Conservation (phyloP, 2,113 vertebrate genomes). For the Dunckerocampus dactyliophorus region DNA sequence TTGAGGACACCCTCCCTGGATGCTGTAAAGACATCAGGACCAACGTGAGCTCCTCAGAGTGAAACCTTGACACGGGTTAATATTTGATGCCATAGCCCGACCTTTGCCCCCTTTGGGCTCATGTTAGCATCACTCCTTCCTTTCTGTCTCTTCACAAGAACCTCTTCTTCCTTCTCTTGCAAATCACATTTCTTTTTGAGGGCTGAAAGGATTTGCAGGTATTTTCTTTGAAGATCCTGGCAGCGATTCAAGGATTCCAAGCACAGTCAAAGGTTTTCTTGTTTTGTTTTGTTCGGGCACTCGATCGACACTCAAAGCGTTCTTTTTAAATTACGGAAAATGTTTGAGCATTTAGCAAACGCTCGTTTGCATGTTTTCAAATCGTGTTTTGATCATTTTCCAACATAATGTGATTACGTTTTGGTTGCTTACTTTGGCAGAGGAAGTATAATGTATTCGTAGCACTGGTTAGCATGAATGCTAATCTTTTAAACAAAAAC, state of each 20-base stretch:
- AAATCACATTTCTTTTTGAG: too few species aligned
- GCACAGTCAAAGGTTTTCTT: constrained; percentile 37
- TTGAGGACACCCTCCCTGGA: too few species aligned
- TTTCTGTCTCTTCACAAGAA: neutral
- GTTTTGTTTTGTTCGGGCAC: constrained; percentile 52
- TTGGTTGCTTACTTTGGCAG: too few species aligned
- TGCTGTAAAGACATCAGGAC: too few species aligned
- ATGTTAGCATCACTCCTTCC: neutral
- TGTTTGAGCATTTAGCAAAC: neutral
- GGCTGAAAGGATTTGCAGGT: too few species aligned
- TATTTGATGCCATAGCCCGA: constrained; percentile 2
- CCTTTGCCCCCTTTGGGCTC: neutral
- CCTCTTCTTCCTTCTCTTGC: too few species aligned
- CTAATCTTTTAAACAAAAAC: neutral
- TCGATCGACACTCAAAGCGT: constrained; percentile 18
- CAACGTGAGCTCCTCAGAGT: neutral
- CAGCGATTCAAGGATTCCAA: constrained; percentile 34
- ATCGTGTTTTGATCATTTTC: too few species aligned
- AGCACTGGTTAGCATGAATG: neutral
- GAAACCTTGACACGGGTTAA: constrained; percentile 6
- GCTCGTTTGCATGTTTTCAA: too few species aligned
- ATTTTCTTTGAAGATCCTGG: constrained; percentile 31
- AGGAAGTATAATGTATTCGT: too few species aligned
- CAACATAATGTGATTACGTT: too few species aligned
- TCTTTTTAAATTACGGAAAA: neutral